Base-by-base conservation (phyloP, 1,140 invertebrate species). In the Drosophila guanche region DNA sequence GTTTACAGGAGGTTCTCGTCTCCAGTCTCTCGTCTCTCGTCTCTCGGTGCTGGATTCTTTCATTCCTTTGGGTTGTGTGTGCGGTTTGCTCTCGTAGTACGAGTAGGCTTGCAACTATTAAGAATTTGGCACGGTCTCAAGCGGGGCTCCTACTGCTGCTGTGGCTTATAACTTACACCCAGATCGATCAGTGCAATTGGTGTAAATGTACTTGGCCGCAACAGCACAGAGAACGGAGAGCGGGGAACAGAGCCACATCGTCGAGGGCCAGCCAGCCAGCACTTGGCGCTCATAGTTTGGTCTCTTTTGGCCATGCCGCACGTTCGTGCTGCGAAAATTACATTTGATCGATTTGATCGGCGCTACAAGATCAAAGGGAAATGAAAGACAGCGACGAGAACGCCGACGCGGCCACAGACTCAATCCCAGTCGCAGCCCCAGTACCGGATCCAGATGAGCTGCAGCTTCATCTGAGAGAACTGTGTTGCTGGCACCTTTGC, bases 301-400 rank as follows among this genome's bases (percentile, higher is more conserved):
- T 33, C 72, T 65, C 55, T 54, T 69, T 67, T 60, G 43, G 63
- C 78, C 75, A 89, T 83, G 83, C 79, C 63, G 83, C 83, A 88
- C 83, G 83, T 88, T 88, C 84, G 84, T 88, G 83, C 79, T 88
- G 84, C 85, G 79, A 79, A 90, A 90, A 91, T 91, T 91, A 89
- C 85, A 89, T 90, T 91, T 91, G 90, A 91, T 91, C 90, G 90
- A 91, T 91, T 91, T 91, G 90, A 91, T 91, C 90, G 90, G 86
- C 90, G 90, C 90, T 90, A 73, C 61, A 73, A 90, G 83, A 91
- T 91, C 90, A 91, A 91, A 91, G 86, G 33, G 72, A 84, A 90
- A 76, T 71, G 71, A 85, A 85, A 70, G 78, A 88, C 83, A 40
- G 67, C 70, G 63, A 66, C 66, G 58, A 85, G 56, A 73, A 57